phyloP scores from a whole-genome alignment of 1,140 invertebrate genomes.

The Amphibalanus amphitrite region DNA sequence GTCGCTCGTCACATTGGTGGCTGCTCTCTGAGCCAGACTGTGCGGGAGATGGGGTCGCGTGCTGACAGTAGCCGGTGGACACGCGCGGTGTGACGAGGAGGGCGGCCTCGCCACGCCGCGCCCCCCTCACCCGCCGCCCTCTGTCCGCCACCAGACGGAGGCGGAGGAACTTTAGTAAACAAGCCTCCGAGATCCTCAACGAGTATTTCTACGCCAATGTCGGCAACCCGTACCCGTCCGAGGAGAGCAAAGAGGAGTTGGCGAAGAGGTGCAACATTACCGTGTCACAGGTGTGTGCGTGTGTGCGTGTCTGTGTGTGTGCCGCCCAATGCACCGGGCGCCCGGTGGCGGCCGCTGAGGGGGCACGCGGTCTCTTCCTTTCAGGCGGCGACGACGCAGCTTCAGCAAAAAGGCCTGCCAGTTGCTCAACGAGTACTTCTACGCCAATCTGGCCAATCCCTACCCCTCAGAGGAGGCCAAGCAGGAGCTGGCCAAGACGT shows the following conservation, averaged over 20 bases:
- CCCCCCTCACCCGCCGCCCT: no score
- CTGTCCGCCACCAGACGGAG: constrained; percentile 52
- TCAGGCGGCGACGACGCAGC: constrained; percentile 42
- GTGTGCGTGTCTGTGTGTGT: no score
- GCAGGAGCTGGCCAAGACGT: constrained; percentile 44
- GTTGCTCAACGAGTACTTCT: constrained; percentile 49
- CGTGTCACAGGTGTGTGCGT: constrained; percentile 56
- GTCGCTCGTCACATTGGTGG: no score
- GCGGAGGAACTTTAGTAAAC: constrained; percentile 97
- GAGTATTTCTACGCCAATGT: constrained; percentile 99
- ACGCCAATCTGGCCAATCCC: constrained; percentile 45
- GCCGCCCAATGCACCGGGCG: no score
- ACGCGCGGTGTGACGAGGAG: no score
- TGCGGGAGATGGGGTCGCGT: no score
- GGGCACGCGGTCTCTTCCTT: constrained; percentile 23
- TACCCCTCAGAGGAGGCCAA: constrained; percentile 49
- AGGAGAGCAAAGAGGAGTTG: constrained; percentile 97
- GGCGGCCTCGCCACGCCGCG: no score
- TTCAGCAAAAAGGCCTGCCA: constrained; percentile 50
- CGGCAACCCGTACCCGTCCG: constrained; percentile 96
- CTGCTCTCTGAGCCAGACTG: no score
- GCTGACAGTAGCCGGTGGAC: no score
- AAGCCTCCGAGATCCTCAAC: constrained; percentile 97
- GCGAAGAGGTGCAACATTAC: constrained; percentile 97
- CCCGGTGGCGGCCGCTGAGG: no score